A percentile compares a stretch with the other conserved stretches of the same genome.
phyloP scores from a whole-genome alignment of 2,797 vertebrate genomes.

The Lagocephalus sceleratus region DNA sequence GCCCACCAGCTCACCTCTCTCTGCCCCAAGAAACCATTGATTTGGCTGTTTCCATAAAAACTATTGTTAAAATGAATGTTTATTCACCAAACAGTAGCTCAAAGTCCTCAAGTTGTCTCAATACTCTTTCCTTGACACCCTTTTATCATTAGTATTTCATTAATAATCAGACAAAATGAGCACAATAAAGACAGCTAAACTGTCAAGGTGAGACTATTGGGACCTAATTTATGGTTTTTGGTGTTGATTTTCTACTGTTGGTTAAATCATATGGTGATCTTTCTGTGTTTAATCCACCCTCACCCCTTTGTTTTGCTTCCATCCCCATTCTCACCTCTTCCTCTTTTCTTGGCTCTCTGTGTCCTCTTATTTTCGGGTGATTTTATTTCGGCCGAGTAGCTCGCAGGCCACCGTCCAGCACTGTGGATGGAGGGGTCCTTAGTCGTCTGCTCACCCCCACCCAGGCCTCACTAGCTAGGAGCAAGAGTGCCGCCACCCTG shows the following conservation, averaged over 20 bases:
- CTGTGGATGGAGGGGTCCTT: conserved; percentile 86
- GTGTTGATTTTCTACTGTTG: conserved; percentile 60
- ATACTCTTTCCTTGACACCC: conserved; percentile 50
- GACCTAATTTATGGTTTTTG: conserved; percentile 51
- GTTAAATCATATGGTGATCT: conserved; percentile 74
- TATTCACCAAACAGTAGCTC: conserved; percentile 9
- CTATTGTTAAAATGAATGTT: conserved; percentile 31
- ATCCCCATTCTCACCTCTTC: conserved; percentile 25
- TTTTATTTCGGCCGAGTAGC: conserved; percentile 75
- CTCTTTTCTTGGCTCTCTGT: conserved; percentile 44
- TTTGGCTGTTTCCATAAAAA: conserved; percentile 51
- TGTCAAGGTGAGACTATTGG: conserved; percentile 52
- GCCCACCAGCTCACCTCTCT: conserved; percentile 55
- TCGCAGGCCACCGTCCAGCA: conserved; percentile 77
- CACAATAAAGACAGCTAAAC: conserved; percentile 25
- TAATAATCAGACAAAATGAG: conserved; percentile 16
- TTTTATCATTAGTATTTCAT: conserved; percentile 17
- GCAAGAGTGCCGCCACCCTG: conserved; percentile 88
- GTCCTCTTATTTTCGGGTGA: conserved; percentile 48
- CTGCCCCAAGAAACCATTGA: conserved; percentile 53
- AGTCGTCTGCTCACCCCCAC: conserved; percentile 89
- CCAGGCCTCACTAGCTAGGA: conserved; percentile 93
- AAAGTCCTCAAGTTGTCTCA: conserved; percentile 26
- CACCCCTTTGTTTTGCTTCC: conserved; percentile 6
- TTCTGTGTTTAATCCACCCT: conserved; percentile 35